Percentiles rank a stretch among this genome's conserved stretches.
These are phyloP conservation scores for Microtus oregoni DNA, from an alignment of 2,113 vertebrate species.

Conservation along the genomic window DNA sequence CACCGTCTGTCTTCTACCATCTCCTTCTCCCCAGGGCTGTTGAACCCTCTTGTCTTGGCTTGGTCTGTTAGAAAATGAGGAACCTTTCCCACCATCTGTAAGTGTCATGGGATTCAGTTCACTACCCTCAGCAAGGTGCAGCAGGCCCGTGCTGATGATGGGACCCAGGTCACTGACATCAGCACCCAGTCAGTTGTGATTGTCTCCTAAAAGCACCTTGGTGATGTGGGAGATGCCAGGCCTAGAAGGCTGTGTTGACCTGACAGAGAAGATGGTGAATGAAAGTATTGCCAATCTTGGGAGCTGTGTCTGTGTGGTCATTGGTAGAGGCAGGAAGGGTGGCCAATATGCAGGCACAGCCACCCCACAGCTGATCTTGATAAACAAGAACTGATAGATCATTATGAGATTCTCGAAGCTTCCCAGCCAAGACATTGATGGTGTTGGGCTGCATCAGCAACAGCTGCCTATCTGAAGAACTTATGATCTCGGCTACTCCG, in stretches of 20 bases:
- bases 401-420: constrained; percentile 96
- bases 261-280: constrained; percentile 92
- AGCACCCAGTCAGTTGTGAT: constrained; percentile 90
- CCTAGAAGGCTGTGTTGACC: constrained; percentile 95
- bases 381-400: constrained; percentile 94
- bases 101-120: constrained; percentile 90
- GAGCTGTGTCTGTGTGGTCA: constrained; percentile 97
- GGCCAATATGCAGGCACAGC: constrained; percentile 92
- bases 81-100: constrained; percentile 86
- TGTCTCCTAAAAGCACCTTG: constrained; percentile 96
- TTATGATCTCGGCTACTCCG: constrained; percentile 84
- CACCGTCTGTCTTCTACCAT: constrained; percentile 87
- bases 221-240: constrained; percentile 97
- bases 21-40: constrained; percentile 90
- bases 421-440: constrained; percentile 93
- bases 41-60: constrained; percentile 82
- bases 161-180: constrained; percentile 96
- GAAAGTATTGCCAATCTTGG: constrained; percentile 97
- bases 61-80: constrained; percentile 81
- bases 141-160: constrained; percentile 90
- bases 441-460: constrained; percentile 91
- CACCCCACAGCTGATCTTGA: constrained; percentile 91
- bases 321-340: constrained; percentile 98
- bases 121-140: constrained; percentile 93
- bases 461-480: constrained; percentile 90